Evolutionary conservation across 2,888 invertebrate species (phyloP).

Genomic region (Erpobdella octoculata): DNA sequence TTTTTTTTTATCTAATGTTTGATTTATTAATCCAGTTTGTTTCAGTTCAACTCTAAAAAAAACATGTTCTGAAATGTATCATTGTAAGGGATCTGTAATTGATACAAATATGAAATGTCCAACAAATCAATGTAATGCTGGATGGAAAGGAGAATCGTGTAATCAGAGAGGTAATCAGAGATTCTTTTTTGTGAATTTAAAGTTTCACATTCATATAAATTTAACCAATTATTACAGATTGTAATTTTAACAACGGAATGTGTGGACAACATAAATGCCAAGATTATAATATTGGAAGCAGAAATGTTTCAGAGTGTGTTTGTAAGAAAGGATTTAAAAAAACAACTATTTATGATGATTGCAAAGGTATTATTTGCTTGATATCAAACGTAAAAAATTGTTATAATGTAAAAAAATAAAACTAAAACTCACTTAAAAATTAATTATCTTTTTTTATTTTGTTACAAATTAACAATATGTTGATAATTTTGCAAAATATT

Average conservation of each 20-base stretch:
- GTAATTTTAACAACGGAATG: neutral
- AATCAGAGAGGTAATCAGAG: neutral
- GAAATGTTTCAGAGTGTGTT: neutral
- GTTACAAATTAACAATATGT: no score
- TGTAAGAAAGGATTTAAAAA: neutral
- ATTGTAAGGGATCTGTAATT: neutral
- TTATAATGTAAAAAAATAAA: no score
- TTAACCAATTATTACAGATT: neutral
- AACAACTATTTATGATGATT: neutral
- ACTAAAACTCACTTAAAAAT: no score
- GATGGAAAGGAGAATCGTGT: neutral
- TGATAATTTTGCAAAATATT: no score
- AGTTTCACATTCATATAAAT: no score
- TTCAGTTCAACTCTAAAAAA: neutral
- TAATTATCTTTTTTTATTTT: no score
- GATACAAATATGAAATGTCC: neutral
- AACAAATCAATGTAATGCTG: neutral
- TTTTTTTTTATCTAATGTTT: neutral
- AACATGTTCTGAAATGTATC: neutral
- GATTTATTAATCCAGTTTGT: neutral
- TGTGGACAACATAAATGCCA: neutral
- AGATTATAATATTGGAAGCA: neutral
- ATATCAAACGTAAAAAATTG: no score
- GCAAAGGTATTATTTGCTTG: no score
- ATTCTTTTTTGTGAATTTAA: neutral